Conservation (phyloP, 2,888 invertebrate genomes). For the Leptinotarsa juncta region DNA sequence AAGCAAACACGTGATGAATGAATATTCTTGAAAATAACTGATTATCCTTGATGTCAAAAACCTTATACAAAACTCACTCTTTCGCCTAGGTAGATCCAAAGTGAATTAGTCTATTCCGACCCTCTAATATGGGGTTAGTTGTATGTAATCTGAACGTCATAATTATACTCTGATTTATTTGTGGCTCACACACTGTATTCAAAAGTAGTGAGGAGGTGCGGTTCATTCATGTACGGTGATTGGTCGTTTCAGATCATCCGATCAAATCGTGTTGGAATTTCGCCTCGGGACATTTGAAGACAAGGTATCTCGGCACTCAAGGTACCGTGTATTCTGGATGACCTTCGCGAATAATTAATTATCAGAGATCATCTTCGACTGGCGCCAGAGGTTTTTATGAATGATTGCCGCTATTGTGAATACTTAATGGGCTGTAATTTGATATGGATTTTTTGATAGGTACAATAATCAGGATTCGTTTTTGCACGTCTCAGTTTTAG, state of each 20-base stretch:
- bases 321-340: neutral
- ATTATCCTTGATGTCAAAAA: too few relatives aligned
- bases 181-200: neutral
- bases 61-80: too few relatives aligned
- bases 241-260: neutral
- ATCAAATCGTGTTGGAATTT: neutral
- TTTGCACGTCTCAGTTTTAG: too few relatives aligned
- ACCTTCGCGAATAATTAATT: neutral
- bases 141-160: too few relatives aligned
- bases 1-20: too few relatives aligned
- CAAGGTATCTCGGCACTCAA: neutral
- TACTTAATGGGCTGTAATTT: neutral
- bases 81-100: too few relatives aligned
- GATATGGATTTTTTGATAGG: too few relatives aligned
- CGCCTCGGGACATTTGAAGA: neutral
- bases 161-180: too few relatives aligned
- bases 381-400: slow-evolving; percentile 5
- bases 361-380: neutral
- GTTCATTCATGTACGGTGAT: neutral
- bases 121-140: too few relatives aligned
- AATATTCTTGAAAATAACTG: too few relatives aligned
- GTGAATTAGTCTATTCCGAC: too few relatives aligned
- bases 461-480: too few relatives aligned
- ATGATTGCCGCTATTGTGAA: neutral
- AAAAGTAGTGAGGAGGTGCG: neutral